These are phyloP conservation scores for Acronicta alni DNA, from an alignment of 2,888 invertebrate genomes.

Conservation along the genomic window DNA sequence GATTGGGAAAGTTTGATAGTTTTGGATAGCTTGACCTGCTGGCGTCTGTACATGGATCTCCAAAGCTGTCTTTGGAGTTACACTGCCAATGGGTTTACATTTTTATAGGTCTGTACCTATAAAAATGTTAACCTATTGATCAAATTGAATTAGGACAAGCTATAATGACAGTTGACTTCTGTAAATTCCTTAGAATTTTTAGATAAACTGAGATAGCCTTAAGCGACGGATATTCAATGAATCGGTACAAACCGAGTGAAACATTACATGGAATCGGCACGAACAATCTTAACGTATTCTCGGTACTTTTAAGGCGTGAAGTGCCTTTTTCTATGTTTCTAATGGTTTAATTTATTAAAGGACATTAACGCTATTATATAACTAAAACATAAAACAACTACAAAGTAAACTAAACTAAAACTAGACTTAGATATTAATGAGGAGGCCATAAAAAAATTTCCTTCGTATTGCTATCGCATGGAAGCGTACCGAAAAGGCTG, in stretches of 20 bases:
- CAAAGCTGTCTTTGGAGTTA: no score
- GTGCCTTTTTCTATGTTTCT: background rate
- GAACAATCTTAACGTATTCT: conserved; percentile 39
- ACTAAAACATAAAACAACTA: no score
- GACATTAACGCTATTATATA: no score
- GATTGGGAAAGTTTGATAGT: no score
- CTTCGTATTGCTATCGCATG: no score
- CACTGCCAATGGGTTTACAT: background rate
- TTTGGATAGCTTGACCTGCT: no score
- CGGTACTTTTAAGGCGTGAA: conserved; percentile 32
- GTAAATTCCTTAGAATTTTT: conserved; percentile 21
- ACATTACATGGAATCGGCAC: conserved; percentile 36
- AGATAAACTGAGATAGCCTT: conserved; percentile 26
- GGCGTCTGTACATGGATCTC: no score
- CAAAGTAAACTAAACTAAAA: no score
- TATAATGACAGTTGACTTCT: background rate
- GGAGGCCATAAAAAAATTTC: no score
- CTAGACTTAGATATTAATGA: no score
- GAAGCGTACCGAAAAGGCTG: no score
- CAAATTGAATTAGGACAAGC: conserved; percentile 11
- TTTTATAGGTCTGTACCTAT: background rate
- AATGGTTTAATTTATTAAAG: conserved; percentile 1
- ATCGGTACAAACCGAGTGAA: conserved; percentile 31
- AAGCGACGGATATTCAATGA: conserved; percentile 22
- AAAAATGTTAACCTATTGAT: background rate